Conservation (phyloP, 2,888 invertebrate genomes). For the Agrenia bidenticulata region DNA sequence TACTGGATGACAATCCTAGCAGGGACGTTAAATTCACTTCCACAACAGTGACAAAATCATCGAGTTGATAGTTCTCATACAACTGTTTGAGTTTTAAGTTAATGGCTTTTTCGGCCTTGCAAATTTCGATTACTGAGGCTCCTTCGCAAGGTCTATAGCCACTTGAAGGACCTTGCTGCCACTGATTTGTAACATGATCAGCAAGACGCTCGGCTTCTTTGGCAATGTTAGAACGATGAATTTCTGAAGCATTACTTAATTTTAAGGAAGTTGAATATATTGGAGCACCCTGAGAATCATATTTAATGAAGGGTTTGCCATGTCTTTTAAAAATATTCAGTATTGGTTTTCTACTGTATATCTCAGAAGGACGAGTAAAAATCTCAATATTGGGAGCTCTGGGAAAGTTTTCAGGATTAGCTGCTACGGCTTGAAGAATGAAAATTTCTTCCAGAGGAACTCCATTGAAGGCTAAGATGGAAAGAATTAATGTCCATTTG, state of each 20-base stretch:
- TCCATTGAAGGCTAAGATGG: not conserved
- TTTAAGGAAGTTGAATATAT: not conserved
- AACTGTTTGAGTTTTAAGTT: not conserved
- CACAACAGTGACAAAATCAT: not conserved
- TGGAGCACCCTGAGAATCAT: too few relatives aligned
- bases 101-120: not conserved
- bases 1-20: too few relatives aligned
- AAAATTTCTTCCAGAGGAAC: not conserved
- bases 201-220: not conserved
- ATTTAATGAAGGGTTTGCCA: not conserved
- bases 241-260: not conserved
- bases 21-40: not conserved
- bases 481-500: not conserved
- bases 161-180: not conserved
- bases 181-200: not conserved
- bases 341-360: not conserved
- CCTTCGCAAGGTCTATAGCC: too few relatives aligned
- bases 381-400: not conserved
- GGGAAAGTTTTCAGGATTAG: not conserved
- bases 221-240: not conserved
- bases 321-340: not conserved
- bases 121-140: too few relatives aligned
- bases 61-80: not conserved
- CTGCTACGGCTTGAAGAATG: conserved; percentile 2
- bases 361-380: not conserved